Evolutionary conservation across 2,113 vertebrate species (phyloP), one percentile per base, ranked within the genome.

Genomic region (Genyomyrus donnyi): DNA sequence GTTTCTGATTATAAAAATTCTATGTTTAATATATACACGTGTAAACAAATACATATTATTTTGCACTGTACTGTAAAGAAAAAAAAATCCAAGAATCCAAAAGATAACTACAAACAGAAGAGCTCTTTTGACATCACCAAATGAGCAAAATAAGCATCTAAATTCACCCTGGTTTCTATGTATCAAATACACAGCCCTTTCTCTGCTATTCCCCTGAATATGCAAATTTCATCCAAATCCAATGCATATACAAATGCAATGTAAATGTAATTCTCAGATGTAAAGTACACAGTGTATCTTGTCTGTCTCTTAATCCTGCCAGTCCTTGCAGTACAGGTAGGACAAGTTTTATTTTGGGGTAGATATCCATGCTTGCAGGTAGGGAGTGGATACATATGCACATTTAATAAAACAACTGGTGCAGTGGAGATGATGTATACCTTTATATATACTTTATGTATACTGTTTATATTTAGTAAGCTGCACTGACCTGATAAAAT

Each of bases 401-500:
- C 45, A 86, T 27, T 31, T 53, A 31, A 52, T 45, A 46, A 56
- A 45, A 56, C 48, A 39, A 13, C 6, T 45, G 46, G 49, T 27
- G 49, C 21, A 49, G 46, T 1, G 84, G 45, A 13, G 45, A 85
- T 45, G 45, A 45, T 19, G 5, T 21, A 83, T 48, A 27, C 24
- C 19, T 48, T 42, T 42, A 42, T 42, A 42, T 42, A 42, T 42
- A 42, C 39, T 42, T 42, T 42, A 3, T 42, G 39, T 42, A 42
- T 42, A 42, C 39, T 42, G 83, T 48, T 24, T 42, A 85, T 85
- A 48, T 35, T 80, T 42, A 49, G 88, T n/a, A 10, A 19, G 24
- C 87, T 90, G 87, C 27, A 93, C 96, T 94, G 90, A 96, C 96
- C 96, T 95, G 93, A 95, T 94, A 7, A 96, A 94, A 92, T 96